phyloP scores from a whole-genome alignment of 2,113 vertebrate genomes.

The Ceyx melanurus region DNA sequence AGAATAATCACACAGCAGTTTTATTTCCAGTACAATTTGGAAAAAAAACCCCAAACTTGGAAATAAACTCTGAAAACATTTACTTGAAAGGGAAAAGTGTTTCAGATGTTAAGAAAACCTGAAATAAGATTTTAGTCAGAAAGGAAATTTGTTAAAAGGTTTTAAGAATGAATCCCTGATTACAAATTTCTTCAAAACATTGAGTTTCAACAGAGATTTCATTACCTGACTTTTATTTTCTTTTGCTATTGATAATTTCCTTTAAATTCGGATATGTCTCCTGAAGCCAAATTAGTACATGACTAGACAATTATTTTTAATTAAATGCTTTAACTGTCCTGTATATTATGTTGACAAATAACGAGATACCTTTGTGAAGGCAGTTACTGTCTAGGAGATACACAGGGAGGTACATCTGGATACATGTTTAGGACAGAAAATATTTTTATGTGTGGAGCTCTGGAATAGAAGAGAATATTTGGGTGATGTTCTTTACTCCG shows the following conservation, averaged over 20 bases:
- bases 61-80: neutral
- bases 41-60: neutral
- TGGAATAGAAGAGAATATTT: neutral
- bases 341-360: neutral
- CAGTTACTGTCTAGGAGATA: neutral
- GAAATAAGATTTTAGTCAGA: neutral
- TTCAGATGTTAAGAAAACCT: neutral
- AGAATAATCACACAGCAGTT: neutral
- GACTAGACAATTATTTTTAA: conserved; percentile 43
- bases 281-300: conserved; percentile 6
- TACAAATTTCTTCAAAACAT: conserved; percentile 27
- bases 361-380: neutral
- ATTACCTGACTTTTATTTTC: conserved; percentile 34
- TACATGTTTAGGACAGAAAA: neutral
- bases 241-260: conserved; percentile 60
- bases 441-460: neutral
- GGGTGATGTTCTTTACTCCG: neutral
- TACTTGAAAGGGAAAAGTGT: neutral
- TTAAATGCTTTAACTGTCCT: neutral
- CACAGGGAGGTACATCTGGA: neutral
- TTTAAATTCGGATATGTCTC: conserved; percentile 62
- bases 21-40: neutral
- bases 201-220: conserved; percentile 25
- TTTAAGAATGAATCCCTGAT: conserved; percentile 4
- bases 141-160: neutral